Base-by-base conservation (phyloP, 2,797 vertebrate species). In the Rhinophrynus dorsalis region DNA sequence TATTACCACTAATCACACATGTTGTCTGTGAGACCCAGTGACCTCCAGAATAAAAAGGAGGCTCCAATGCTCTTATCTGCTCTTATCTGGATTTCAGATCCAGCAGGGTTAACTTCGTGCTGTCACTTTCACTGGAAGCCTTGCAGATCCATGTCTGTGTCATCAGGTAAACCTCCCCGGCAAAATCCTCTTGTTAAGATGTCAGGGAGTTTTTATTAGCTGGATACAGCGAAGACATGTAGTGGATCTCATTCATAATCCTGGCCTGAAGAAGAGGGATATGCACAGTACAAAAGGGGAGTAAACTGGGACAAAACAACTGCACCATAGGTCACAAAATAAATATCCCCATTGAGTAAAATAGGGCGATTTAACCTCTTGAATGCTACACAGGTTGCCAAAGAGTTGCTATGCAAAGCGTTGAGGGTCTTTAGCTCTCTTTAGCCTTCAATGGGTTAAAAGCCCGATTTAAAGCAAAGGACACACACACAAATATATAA, bases 131-230 rank as follows among this genome's bases (percentile, higher is more conserved):
- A 32, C 29, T 32, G 35, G 3, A 7, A 38, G 35, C 6, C 6
- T 5, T 20, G 42, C 9, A 45, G 5, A 20, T 45, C 15, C 42
- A 5, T 45, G 17, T 45, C 42, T 27, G 3, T 52, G 61, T 52
- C 47, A 51, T 51, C 26, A 64, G 24, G 64, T 4, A 30, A 56
- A 45, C 13, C 54, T 56, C 38, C 56, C 40, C 27, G 44, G 32
- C 26, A 20, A 20, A 54, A 57, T 64, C 21, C 38, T 55, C 50
- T 44, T 66, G 63, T 66, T 55, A 55, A 33, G 23, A 32, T 66
- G 54, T 48, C 52, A 67, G 40, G 20, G 23, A 29, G 42, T 20
- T 26, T 67, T 67, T 57, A 67, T 57, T 54, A 67, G 38, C 63
- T 17, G 24, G 8, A 44, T n/a, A 38, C 9, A 7, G 21, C 5